Evolutionary conservation across 2,888 invertebrate genomes (phyloP).

Genomic region (Archaeoteleia sp.): DNA sequence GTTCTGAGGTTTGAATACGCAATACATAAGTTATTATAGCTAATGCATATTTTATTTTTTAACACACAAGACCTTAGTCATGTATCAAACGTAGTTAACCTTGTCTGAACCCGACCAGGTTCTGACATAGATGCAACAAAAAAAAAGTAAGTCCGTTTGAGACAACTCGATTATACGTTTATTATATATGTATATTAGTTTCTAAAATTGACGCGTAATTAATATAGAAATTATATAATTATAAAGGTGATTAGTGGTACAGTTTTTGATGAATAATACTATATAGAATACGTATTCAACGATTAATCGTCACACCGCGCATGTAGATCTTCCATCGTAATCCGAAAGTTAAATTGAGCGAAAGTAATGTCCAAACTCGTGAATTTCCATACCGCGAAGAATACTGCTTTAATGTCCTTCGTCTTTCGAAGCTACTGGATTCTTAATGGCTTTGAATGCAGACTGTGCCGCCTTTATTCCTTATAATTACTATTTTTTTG

Average conservation of each 20-base stretch:
- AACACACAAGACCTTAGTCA: no score
- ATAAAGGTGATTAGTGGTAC: not conserved
- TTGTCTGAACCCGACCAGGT: no score
- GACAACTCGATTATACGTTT: no score
- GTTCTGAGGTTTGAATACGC: no score
- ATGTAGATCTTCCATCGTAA: conserved; percentile 3
- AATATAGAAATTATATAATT: no score
- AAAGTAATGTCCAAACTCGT: conserved; percentile 19
- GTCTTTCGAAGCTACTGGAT: conserved; percentile 7
- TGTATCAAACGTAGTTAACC: no score
- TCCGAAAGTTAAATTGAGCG: conserved; percentile 26
- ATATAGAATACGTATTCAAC: conserved; percentile 10
- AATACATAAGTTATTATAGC: no score
- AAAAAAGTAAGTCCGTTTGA: no score
- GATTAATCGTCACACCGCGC: conserved; percentile 18
- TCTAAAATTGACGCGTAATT: no score
- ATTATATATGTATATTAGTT: no score
- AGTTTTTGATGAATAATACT: conserved; percentile 11
- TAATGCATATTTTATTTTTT: no score
- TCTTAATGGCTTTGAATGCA: conserved; percentile 10
- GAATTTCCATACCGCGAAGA: conserved; percentile 16
- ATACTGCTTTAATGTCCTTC: conserved; percentile 10
- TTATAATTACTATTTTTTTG: conserved; percentile 12
- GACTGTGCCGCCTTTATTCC: conserved; percentile 9
- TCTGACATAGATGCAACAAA: no score